These are phyloP conservation scores for Macquaria ambigua DNA, from an alignment of 2,113 vertebrate genomes.

Conservation along the genomic window DNA sequence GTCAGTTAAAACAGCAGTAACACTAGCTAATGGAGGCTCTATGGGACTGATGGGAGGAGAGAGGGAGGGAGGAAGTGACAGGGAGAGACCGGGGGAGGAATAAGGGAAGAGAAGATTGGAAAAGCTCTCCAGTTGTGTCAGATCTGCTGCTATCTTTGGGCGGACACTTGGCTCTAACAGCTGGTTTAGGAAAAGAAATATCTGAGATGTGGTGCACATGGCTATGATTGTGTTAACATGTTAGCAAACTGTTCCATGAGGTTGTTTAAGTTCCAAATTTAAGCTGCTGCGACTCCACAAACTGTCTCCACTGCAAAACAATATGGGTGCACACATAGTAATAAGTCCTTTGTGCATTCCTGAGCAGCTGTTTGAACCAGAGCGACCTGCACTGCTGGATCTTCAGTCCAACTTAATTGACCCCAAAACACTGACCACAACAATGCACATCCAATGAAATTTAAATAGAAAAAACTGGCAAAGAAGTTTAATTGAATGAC, in stretches of 20 bases:
- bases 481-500: too few species aligned
- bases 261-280: too few species aligned
- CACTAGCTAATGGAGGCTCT: slow-evolving; percentile 34
- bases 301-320: background rate
- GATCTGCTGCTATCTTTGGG: background rate
- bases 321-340: background rate
- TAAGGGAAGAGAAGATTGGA: background rate
- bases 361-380: too few species aligned
- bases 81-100: background rate
- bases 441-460: too few species aligned
- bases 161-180: background rate
- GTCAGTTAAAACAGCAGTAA: slow-evolving; percentile 33
- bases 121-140: background rate
- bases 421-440: too few species aligned
- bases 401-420: too few species aligned
- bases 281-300: background rate
- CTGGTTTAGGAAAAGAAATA: background rate
- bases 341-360: too few species aligned
- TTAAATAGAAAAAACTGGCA: too few species aligned
- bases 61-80: slow-evolving; percentile 1
- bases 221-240: background rate
- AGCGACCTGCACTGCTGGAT: too few species aligned
- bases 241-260: background rate
- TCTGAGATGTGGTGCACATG: background rate
- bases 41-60: background rate